A percentile compares a stretch with the other conserved stretches of the same genome.
These are phyloP conservation scores for Brachyopa scutellaris DNA, from an alignment of 2,888 invertebrate genomes.

Conservation along the genomic window DNA sequence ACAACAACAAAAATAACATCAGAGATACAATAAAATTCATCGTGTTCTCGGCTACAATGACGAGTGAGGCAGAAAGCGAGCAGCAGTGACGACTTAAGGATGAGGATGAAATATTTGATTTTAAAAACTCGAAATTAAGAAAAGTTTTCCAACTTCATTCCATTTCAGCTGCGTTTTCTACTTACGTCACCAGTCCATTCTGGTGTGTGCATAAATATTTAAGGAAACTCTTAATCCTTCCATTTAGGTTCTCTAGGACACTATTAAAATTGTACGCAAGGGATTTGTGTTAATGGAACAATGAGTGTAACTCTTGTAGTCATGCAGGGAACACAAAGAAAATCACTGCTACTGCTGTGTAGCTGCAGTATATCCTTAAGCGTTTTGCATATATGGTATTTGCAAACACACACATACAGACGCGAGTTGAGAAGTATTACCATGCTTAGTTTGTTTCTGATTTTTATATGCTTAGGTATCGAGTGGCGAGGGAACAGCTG, in stretches of 20 bases:
- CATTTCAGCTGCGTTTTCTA: constrained; percentile 7
- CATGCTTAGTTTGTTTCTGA: too few relatives aligned
- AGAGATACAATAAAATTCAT: constrained; percentile 39
- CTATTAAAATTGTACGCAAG: constrained; percentile 47
- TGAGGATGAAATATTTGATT: constrained; percentile 58
- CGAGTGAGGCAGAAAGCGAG: constrained; percentile 4
- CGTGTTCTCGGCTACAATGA: neutral
- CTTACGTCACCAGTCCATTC: neutral
- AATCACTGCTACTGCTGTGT: constrained; percentile 11
- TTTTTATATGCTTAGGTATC: too few relatives aligned
- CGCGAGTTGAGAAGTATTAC: too few relatives aligned
- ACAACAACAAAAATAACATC: constrained; percentile 7
- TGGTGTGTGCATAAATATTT: constrained; percentile 45
- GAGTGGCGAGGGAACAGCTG: too few relatives aligned
- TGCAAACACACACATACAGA: too few relatives aligned
- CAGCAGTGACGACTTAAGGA: constrained; percentile 51
- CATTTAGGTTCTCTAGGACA: constrained; percentile 31
- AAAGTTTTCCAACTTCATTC: constrained; percentile 35
- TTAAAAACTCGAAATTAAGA: constrained; percentile 61
- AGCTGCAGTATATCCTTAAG: constrained; percentile 47
- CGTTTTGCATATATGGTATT: constrained; percentile 28
- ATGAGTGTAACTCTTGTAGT: constrained; percentile 34
- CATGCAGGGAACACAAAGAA: constrained; percentile 8
- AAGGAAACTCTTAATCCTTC: constrained; percentile 15
- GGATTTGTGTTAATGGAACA: constrained; percentile 63